Percentiles rank a stretch among this genome's conserved stretches.
Evolutionary conservation across 2,113 vertebrate genomes (phyloP).

Genomic region (Vidua macroura): DNA sequence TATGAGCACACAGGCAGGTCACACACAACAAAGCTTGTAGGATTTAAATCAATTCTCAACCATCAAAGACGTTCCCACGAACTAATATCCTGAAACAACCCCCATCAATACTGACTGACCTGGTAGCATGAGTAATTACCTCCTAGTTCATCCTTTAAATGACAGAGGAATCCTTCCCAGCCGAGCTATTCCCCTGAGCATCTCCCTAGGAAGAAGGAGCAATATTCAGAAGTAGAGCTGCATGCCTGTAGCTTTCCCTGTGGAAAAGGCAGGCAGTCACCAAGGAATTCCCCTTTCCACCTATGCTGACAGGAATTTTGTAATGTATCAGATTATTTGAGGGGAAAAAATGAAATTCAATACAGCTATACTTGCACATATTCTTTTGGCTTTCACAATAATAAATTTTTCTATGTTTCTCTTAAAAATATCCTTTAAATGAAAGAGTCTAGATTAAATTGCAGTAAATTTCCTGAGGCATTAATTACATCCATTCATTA

Average conservation of each 20-base stretch:
- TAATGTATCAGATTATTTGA: neutral
- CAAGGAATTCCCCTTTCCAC: neutral
- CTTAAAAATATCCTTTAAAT: neutral
- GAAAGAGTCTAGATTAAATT: neutral
- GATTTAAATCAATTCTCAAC: conserved; percentile 3
- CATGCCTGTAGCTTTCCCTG: neutral
- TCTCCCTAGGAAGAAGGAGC: neutral
- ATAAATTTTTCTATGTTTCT: neutral
- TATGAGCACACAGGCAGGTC: neutral
- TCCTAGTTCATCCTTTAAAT: conserved; percentile 49
- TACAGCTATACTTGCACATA: neutral
- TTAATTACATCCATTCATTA: neutral
- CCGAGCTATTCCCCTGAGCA: conserved; percentile 22
- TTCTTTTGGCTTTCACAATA: neutral
- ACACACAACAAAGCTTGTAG: neutral
- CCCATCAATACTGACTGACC: conserved; percentile 19
- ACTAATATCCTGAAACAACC: neutral
- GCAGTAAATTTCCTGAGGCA: neutral
- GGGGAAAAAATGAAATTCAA: neutral
- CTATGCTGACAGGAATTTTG: neutral
- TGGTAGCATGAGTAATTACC: conserved; percentile 33
- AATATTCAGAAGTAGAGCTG: neutral
- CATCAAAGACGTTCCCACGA: neutral
- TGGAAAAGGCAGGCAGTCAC: neutral
- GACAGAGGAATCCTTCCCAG: neutral